Evolutionary conservation across 1,140 invertebrate species (phyloP), one percentile per base, ranked within the genome.

Genomic region (Ganaspis sp.): DNA sequence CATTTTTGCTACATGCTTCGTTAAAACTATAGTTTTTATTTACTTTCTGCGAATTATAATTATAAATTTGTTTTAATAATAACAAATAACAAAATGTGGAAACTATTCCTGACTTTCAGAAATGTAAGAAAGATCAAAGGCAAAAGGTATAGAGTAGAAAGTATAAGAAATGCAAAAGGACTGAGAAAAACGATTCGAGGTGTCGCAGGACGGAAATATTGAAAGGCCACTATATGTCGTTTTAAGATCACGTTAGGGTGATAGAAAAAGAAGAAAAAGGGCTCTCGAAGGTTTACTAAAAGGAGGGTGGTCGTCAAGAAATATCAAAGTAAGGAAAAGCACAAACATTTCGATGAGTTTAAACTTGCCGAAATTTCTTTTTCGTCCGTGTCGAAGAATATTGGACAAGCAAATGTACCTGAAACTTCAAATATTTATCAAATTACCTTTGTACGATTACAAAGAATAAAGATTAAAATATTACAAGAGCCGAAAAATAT

Each of bases 401-500:
- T 54, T 45, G 80, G 78, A 77, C 69, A 73, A 54, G 72, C 77
- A 81, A 77, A 83, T 78, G 75, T 83, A 69, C 49, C 72, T n/a
- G n/a, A n/a, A 82, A 86, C 86, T 87, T 87, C 85, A n/a, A 85
- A 86, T 86, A 87, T 87, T 87, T 87, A 82, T 85, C 84, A 86
- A 85, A 86, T 86, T 76, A 70, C 70, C 75, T 69, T 49, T 17
- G n/a, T n/a, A n/a, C n/a, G n/a, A n/a, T n/a, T n/a, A n/a, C n/a
- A n/a, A n/a, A n/a, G n/a, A n/a, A n/a, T n/a, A n/a, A n/a, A n/a
- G n/a, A n/a, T n/a, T n/a, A n/a, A n/a, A n/a, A n/a, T n/a, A n/a
- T n/a, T n/a, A n/a, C n/a, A n/a, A n/a, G n/a, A n/a, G n/a, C n/a
- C n/a, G n/a, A n/a, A n/a, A n/a, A n/a, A n/a, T n/a, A n/a, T n/a